Conservation (phyloP, 2,888 invertebrate genomes). For the Cylloceria caligata region DNA sequence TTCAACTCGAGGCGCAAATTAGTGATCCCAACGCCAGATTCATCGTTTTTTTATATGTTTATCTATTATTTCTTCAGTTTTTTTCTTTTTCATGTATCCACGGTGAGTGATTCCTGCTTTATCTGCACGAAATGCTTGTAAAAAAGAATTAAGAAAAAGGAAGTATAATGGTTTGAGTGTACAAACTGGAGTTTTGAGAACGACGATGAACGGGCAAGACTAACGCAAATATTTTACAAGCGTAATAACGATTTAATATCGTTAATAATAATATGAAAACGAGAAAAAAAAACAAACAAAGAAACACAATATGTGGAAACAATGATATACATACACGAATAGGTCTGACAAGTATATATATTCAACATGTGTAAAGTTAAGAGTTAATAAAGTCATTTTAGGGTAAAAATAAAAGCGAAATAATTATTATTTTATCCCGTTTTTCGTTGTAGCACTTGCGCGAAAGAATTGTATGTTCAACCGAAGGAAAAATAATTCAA, state of each 20-base stretch:
- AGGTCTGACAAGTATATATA: constrained; percentile 73
- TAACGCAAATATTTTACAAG: constrained; percentile 37
- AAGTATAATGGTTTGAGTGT: constrained; percentile 12
- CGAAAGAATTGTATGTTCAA: no score
- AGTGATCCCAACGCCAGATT: not conserved
- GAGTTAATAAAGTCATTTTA: constrained; percentile 83
- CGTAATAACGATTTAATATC: constrained; percentile 50
- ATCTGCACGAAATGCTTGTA: constrained; percentile 47
- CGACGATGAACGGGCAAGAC: constrained; percentile 16
- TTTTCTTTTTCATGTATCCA: constrained; percentile 34
- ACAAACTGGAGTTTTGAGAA: constrained; percentile 20
- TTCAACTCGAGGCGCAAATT: constrained; percentile 14
- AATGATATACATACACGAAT: constrained; percentile 61
- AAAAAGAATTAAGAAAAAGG: constrained; percentile 26
- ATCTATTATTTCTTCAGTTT: constrained; percentile 1
- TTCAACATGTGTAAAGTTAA: constrained; percentile 82
- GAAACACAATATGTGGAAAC: constrained; percentile 55
- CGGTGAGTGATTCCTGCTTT: constrained; percentile 58
- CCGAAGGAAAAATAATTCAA: no score
- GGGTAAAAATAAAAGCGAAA: constrained; percentile 69
- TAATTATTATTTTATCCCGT: not conserved
- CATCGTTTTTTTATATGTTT: constrained; percentile 1
- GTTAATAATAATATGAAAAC: constrained; percentile 59
- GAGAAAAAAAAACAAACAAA: constrained; percentile 37
- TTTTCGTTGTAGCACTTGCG: not conserved